Evolutionary conservation across 2,113 vertebrate genomes (phyloP).

Genomic region (Herpailurus yagouaroundi): DNA sequence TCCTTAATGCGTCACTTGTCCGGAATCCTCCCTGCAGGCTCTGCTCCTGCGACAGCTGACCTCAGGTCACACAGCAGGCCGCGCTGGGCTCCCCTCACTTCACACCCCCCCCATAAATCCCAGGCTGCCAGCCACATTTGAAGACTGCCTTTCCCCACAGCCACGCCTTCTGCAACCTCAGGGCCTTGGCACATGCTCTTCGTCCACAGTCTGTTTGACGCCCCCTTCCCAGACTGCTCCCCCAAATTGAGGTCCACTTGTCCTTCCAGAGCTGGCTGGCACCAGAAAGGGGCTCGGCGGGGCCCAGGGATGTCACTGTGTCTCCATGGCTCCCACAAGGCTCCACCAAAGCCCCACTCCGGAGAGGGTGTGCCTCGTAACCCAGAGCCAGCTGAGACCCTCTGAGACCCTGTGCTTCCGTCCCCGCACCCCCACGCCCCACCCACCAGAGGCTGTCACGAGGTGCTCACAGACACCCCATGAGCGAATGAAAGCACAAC

Average conservation of each 20-base stretch:
- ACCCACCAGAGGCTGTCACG: background rate
- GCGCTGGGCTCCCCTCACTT: background rate
- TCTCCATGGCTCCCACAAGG: background rate
- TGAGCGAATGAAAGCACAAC: rapidly evolving
- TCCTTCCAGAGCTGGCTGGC: background rate
- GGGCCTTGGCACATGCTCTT: rapidly evolving
- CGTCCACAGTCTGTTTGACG: rapidly evolving
- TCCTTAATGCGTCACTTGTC: background rate
- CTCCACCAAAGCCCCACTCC: background rate
- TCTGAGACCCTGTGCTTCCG: rapidly evolving
- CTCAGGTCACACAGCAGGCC: background rate
- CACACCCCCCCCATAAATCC: background rate
- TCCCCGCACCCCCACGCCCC: rapidly evolving
- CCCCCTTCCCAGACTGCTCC: background rate
- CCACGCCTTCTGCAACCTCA: rapidly evolving
- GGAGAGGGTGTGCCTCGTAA: background rate
- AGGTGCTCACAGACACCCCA: background rate
- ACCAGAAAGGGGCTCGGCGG: background rate
- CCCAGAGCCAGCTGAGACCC: background rate
- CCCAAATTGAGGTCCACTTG: background rate
- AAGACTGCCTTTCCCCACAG: background rate
- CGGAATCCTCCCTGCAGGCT: background rate
- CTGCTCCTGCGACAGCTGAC: background rate
- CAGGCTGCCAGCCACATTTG: background rate
- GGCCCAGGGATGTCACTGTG: background rate